Percentiles rank a stretch among this genome's conserved stretches.
Conservation (phyloP, 2,888 invertebrate species). For the Achlya flavicornis region DNA sequence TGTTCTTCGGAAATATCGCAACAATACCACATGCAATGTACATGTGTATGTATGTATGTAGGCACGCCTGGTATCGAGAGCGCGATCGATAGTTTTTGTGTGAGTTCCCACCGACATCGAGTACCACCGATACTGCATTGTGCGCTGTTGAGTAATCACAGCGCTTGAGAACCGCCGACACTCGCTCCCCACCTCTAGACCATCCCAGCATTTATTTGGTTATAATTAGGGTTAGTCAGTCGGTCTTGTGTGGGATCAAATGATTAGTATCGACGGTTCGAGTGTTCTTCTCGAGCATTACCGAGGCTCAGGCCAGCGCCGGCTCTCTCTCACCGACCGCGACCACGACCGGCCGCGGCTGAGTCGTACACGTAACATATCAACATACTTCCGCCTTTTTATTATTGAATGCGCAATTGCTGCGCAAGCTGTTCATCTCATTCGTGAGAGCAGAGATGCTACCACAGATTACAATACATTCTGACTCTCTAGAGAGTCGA, state of each 20-base stretch:
- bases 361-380: background rate
- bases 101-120: background rate
- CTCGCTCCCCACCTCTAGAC: background rate
- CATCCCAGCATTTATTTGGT: no score
- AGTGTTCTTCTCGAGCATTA: no score
- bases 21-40: background rate
- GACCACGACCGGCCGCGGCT: no score
- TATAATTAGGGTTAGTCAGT: no score
- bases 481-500: background rate
- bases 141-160: background rate
- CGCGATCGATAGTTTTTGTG: background rate
- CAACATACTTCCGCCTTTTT: background rate
- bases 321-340: no score
- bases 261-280: no score
- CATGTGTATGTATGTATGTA: no score
- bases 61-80: background rate
- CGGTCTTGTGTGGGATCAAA: no score
- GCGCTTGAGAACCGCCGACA: background rate
- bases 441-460: background rate
- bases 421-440: background rate
- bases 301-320: no score
- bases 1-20: constrained; percentile 6
- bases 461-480: background rate
- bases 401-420: background rate
- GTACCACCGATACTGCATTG: background rate